Evolutionary conservation across 2,113 vertebrate species (phyloP).

Genomic region (Theristicus caerulescens): DNA sequence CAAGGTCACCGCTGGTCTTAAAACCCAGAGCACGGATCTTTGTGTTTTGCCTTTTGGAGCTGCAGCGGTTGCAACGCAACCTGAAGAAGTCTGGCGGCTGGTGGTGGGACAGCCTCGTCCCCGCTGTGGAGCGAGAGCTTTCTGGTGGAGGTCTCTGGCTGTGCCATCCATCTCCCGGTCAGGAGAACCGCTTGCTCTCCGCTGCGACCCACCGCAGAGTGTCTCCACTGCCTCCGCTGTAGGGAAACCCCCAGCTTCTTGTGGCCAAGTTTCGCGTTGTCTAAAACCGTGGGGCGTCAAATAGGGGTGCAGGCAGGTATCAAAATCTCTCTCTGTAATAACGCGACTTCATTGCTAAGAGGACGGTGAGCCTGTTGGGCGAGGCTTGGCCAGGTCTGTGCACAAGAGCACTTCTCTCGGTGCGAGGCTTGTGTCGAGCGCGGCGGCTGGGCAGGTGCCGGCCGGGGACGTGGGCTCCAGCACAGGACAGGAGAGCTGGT

Average conservation of each 20-base stretch:
- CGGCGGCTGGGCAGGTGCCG: background rate
- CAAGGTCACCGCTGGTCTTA: background rate
- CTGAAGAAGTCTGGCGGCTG: background rate
- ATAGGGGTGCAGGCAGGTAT: background rate
- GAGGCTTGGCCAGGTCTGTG: background rate
- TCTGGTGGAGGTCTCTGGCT: background rate
- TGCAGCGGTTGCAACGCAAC: background rate
- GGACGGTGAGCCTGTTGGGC: rapidly evolving
- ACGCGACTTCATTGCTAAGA: background rate
- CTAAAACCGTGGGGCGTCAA: background rate
- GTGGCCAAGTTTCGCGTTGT: rapidly evolving
- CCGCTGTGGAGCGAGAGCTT: background rate
- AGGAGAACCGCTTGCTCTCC: background rate
- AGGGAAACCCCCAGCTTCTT: background rate
- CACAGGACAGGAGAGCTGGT: background rate
- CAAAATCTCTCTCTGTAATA: background rate
- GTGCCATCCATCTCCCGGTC: background rate
- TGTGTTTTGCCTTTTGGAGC: background rate
- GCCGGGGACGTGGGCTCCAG: background rate
- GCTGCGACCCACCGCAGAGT: rapidly evolving
- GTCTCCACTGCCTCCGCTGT: rapidly evolving
- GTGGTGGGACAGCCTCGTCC: background rate
- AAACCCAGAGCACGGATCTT: background rate
- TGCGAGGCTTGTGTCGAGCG: rapidly evolving
- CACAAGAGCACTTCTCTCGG: background rate